These are phyloP conservation scores for Zaprionus obscuricornis DNA, from an alignment of 2,888 invertebrate species.

Conservation along the genomic window DNA sequence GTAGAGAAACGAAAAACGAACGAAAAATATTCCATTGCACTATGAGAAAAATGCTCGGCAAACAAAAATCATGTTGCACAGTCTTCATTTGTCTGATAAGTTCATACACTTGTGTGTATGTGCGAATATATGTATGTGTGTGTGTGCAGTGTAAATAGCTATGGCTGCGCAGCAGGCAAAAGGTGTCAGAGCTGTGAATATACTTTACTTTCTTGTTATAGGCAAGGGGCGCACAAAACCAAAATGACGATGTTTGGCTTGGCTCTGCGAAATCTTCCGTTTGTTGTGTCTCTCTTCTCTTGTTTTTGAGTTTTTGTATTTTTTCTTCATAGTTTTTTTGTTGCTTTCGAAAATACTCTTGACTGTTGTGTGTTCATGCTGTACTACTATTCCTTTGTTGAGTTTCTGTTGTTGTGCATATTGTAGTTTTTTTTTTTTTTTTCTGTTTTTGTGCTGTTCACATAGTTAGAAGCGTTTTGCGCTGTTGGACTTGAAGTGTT, in stretches of 20 bases:
- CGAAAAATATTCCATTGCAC: no score
- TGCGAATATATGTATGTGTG: no score
- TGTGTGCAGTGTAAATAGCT: conserved; percentile 21
- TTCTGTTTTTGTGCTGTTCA: conserved; percentile 53
- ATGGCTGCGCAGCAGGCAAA: conserved; percentile 7
- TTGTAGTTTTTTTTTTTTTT: no score
- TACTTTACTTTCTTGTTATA: conserved; percentile 15
- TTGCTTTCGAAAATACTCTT: conserved; percentile 24
- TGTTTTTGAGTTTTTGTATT: not conserved
- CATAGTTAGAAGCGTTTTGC: conserved; percentile 30
- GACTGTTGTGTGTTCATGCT: conserved; percentile 19
- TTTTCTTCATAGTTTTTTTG: not conserved
- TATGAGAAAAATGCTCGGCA: no score
- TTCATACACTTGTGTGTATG: conserved; percentile 1
- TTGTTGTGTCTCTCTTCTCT: conserved; percentile 16
- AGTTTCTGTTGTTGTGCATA: conserved; percentile 61
- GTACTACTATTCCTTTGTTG: conserved; percentile 22
- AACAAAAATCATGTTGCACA: conserved; percentile 20
- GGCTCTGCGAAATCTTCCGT: no score
- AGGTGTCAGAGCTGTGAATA: conserved; percentile 25
- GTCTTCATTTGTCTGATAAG: conserved; percentile 8
- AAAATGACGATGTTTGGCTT: conserved; percentile 39
- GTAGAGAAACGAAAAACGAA: no score
- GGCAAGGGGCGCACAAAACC: conserved; percentile 34
- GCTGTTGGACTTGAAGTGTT: conserved; percentile 45